phyloP scores from a whole-genome alignment of 2,888 invertebrate species.

The Nomada hirtipes region DNA sequence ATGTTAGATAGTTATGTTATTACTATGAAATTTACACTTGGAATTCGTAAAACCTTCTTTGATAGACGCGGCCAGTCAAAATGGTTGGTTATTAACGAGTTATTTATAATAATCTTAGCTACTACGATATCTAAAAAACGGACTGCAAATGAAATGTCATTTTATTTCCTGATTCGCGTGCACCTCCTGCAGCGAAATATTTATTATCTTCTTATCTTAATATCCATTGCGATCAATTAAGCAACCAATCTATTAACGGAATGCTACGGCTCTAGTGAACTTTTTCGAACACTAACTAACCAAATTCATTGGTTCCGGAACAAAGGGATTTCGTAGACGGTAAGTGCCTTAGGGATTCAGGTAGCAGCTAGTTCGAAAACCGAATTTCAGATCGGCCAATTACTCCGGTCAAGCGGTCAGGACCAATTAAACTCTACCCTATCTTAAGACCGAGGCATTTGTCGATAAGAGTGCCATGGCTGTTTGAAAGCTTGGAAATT shows the following conservation, averaged over 20 bases:
- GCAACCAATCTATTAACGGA: neutral
- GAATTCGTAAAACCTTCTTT: too few species aligned
- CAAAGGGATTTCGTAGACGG: slow-evolving; percentile 54
- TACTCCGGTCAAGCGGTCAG: slow-evolving; percentile 75
- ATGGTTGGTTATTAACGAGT: too few species aligned
- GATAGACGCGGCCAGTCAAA: too few species aligned
- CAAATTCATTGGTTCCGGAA: slow-evolving; percentile 8
- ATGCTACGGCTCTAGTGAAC: slow-evolving; percentile 1
- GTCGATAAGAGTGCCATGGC: slow-evolving; percentile 37
- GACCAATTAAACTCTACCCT: slow-evolving; percentile 74
- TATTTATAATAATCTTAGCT: too few species aligned
- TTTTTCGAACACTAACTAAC: slow-evolving; percentile 20
- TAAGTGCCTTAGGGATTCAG: slow-evolving; percentile 45
- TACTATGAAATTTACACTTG: too few species aligned
- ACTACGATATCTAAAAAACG: too few species aligned
- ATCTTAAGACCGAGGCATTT: slow-evolving; percentile 36
- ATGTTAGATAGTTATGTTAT: too few species aligned
- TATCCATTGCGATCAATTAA: neutral
- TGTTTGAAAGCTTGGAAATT: slow-evolving; percentile 55
- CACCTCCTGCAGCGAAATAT: too few species aligned
- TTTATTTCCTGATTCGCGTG: too few species aligned
- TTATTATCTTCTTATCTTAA: neutral
- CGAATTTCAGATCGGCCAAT: slow-evolving; percentile 67
- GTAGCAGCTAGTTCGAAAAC: slow-evolving; percentile 19
- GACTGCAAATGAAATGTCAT: too few species aligned